Conservation (phyloP, 1,140 invertebrate genomes). For the Sycobia sp. region DNA sequence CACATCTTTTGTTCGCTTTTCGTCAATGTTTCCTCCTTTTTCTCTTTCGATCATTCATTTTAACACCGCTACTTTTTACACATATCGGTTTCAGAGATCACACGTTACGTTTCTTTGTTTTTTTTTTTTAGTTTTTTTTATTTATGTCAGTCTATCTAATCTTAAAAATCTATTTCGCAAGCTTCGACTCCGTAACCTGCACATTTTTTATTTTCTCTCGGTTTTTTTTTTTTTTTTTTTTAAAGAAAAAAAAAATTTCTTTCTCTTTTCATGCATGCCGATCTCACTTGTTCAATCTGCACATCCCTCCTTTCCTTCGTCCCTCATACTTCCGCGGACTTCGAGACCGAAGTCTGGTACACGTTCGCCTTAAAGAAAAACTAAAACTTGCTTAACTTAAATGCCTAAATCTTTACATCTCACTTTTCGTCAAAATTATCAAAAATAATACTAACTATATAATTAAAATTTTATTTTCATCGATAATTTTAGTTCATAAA, state of each 20-base stretch:
- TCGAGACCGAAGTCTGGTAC: constrained; percentile 21
- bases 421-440: constrained; percentile 11
- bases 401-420: constrained; percentile 19
- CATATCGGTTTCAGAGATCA: constrained; percentile 44
- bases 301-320: constrained; percentile 4
- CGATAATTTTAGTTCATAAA: constrained; percentile 16
- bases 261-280: background rate
- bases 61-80: constrained; percentile 35
- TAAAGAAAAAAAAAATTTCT: constrained; percentile 15
- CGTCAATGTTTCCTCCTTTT: constrained; percentile 10
- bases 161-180: constrained; percentile 42
- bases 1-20: no score
- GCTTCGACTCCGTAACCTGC: constrained; percentile 39
- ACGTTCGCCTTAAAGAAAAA: constrained; percentile 7
- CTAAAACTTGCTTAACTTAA: background rate
- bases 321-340: background rate
- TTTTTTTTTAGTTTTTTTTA: no score
- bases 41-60: background rate
- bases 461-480: background rate
- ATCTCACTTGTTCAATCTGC: background rate
- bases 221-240: background rate
- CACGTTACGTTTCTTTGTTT: constrained; percentile 41
- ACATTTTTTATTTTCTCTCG: constrained; percentile 13
- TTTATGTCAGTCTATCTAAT: constrained; percentile 42
- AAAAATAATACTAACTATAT: background rate